Base-by-base conservation (phyloP, 2,888 invertebrate genomes). In the Argynnis bischoffii region DNA sequence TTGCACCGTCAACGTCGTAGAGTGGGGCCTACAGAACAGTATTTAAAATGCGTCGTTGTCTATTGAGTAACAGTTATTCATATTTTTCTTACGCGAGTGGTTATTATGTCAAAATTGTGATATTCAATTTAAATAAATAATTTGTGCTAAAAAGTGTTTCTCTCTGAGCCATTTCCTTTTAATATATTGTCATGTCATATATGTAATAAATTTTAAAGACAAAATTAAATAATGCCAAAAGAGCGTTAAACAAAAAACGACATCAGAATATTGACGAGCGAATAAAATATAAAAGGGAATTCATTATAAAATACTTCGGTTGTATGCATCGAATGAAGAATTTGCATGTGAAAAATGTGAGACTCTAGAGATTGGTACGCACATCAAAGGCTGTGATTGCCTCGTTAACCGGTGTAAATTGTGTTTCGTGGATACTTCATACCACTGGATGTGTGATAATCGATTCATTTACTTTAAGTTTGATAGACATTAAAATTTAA, bases 331-430 rank as follows among this genome's bases (percentile, higher is more conserved):
- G 64, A 64, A 69, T 69, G 64, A 57, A 55, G 55, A 73, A 76
- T 69, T 70, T 64, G 66, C 67, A 72, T 72, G 67, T 64, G 59
- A 69, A 71, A 64, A 71, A 61, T 69, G 51, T 51, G 63, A 18
- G 48, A 50, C 21, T 60, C 56, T n/a, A 59, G 66, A 67, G 68
- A 64, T 63, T 16, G 55, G 51, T 67, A 68, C 67, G 69, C 66
- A 67, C 63, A 56, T 71, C 69, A 67, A 69, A 69, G 69, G 63
- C 56, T 60, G 67, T 72, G 71, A 69, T 71, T 72, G 71, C 66
- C 59, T 69, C 68, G 72, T 72, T 72, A 73, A 69, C 59, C 51
- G 61, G 51, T 53, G 56, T 56, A 69, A 65, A 70, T 66, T 60
- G 57, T 55, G 26, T 61, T 51, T 35, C 63, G 16, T 3, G 16